Evolutionary conservation across 2,797 vertebrate species (phyloP).

Genomic region (Trachurus trachurus): DNA sequence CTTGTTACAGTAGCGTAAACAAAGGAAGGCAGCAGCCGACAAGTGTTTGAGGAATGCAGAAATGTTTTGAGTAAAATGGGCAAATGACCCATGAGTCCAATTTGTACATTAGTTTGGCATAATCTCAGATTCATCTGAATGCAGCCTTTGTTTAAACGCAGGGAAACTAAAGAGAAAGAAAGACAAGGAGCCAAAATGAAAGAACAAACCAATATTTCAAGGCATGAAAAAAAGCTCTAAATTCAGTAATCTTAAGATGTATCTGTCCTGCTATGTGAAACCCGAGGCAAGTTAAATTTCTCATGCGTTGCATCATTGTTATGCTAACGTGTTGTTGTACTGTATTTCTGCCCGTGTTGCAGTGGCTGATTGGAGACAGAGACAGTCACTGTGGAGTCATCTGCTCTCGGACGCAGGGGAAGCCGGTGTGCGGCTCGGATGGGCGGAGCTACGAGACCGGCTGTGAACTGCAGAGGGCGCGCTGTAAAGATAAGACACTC

Average conservation of each 20-base stretch:
- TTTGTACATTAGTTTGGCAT: constrained; percentile 57
- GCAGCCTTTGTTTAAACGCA: constrained; percentile 52
- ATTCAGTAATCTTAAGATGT: background rate
- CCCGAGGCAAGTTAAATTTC: background rate
- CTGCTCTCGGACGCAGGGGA: constrained; percentile 91
- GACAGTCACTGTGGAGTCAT: constrained; percentile 92
- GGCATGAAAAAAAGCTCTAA: constrained; percentile 3
- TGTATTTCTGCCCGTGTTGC: constrained; percentile 29
- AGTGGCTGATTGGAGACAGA: constrained; percentile 97
- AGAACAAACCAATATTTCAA: constrained; percentile 21
- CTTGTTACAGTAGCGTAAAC: constrained; percentile 42
- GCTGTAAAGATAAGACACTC: constrained; percentile 92
- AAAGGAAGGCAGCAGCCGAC: constrained; percentile 40
- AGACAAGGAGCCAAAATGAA: constrained; percentile 27
- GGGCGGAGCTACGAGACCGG: constrained; percentile 93
- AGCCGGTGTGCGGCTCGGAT: constrained; percentile 94
- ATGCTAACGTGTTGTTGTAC: constrained; percentile 1
- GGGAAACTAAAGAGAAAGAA: constrained; percentile 13
- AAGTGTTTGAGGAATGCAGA: constrained; percentile 42
- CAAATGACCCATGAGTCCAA: constrained; percentile 51
- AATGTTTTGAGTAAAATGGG: constrained; percentile 44
- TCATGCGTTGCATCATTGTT: background rate
- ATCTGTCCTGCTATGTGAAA: background rate
- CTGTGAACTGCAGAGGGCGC: constrained; percentile 97
- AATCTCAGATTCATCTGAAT: constrained; percentile 55